Evolutionary conservation across 2,888 invertebrate genomes (phyloP), one percentile per base, ranked within the genome.

Genomic region (Eristalis intricaria): DNA sequence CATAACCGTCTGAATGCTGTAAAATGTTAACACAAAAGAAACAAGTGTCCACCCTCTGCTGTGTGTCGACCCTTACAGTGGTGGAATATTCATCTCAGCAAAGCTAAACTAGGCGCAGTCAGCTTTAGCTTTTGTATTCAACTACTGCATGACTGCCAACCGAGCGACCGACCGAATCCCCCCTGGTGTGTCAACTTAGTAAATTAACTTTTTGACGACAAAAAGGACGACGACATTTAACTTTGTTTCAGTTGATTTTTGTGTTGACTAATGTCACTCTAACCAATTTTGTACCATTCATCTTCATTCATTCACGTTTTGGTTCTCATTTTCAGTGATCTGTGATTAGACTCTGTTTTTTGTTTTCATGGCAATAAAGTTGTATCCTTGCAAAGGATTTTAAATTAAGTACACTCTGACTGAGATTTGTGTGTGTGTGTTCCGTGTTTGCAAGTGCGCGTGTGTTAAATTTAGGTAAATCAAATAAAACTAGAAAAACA

Each of bases 321-420:
- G 7, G 23, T 65, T 38, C 32, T 32, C 32, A 32, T n/a, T 13
- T 73, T 15, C 79, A 87, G 87, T 84, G 79, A 84, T 84, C 79
- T 87, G 87, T 84, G 79, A 87, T 80, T 84, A 76, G 65, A 76
- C 76, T 75, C 38, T 50, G 15, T 73, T 64, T 69, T 43, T 19
- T 8, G 69, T 73, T 61, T 66, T 7, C 35, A 66, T 76, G 83
- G 71, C 78, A 82, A 78, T 80, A 76, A 75, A 23, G 26, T 23
- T 60, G n/a, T 50, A 73, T 83, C 76, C 79, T 58, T 87, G 1
- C 4, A 68, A 79, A 76, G 75, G 83, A 78, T 61, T 80, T 63
- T 58, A 74, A 66, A 56, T 38, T 23, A 40, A 50, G 8, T 15
- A 61, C 60, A 70, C 43, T 63, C 73, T 85, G 80, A 32, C 56